These are phyloP conservation scores for Cheilosia vulpina DNA, from an alignment of 2,888 invertebrate genomes.

Conservation along the genomic window DNA sequence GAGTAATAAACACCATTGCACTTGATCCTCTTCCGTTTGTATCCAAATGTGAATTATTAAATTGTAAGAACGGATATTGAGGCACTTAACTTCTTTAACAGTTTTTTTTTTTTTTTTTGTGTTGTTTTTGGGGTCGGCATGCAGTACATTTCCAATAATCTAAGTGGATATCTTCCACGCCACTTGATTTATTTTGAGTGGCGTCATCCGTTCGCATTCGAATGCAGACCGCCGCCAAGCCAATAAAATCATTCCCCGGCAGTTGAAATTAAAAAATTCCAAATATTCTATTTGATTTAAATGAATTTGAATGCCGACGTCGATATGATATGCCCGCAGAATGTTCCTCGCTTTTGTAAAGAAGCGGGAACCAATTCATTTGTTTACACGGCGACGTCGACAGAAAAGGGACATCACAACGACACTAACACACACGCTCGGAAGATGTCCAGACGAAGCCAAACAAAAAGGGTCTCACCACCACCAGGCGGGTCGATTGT, in stretches of 20 bases:
- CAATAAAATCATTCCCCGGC: slow-evolving; percentile 55
- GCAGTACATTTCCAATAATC: slow-evolving; percentile 57
- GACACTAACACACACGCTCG: not conserved
- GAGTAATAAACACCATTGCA: slow-evolving; percentile 59
- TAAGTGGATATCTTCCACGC: slow-evolving; percentile 70
- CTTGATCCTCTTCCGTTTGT: slow-evolving; percentile 53
- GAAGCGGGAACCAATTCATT: slow-evolving; percentile 52
- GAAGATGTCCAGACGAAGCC: slow-evolving; percentile 20
- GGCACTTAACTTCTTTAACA: slow-evolving; percentile 61
- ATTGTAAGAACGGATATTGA: slow-evolving; percentile 65
- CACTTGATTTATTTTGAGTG: slow-evolving; percentile 74
- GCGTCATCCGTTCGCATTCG: slow-evolving; percentile 71
- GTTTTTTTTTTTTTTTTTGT: not conserved
- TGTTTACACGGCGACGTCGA: slow-evolving; percentile 53
- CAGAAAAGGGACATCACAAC: not conserved
- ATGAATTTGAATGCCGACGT: slow-evolving; percentile 64
- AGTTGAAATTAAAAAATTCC: slow-evolving; percentile 53
- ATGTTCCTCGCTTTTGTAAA: not conserved
- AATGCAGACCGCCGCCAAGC: slow-evolving; percentile 28
- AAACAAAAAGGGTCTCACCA: slow-evolving; percentile 35
- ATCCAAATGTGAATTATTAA: slow-evolving; percentile 43
- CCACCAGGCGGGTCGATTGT: slow-evolving; percentile 34
- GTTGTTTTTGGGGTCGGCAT: too few relatives aligned
- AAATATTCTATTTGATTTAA: slow-evolving; percentile 65
- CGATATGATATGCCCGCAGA: slow-evolving; percentile 49